Conservation (phyloP, 2,888 invertebrate species). For the Alviniconcha strummeri region DNA sequence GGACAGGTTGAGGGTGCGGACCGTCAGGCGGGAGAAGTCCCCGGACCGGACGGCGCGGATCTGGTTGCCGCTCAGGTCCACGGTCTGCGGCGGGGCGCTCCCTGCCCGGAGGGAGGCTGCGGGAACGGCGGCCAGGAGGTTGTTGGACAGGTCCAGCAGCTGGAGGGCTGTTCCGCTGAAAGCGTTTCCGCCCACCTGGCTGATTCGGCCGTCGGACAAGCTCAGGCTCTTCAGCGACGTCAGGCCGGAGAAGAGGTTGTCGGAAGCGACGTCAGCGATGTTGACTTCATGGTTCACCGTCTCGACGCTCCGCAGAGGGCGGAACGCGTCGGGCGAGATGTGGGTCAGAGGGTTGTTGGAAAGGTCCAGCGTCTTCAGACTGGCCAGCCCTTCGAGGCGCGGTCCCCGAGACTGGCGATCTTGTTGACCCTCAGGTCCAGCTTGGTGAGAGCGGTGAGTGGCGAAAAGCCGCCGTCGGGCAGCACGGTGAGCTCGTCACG, state of each 20-base stretch:
- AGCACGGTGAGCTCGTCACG: slow-evolving; percentile 42
- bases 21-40: slow-evolving; percentile 38
- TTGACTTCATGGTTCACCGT: slow-evolving; percentile 34
- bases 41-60: slow-evolving; percentile 41
- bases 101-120: slow-evolving; percentile 38
- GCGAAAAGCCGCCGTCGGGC: slow-evolving; percentile 40
- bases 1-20: slow-evolving; percentile 46
- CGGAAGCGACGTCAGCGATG: slow-evolving; percentile 41
- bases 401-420: slow-evolving; percentile 26
- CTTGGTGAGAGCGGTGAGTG: slow-evolving; percentile 40
- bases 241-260: slow-evolving; percentile 47
- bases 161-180: slow-evolving; percentile 46
- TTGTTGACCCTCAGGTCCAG: slow-evolving; percentile 46
- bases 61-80: slow-evolving; percentile 43
- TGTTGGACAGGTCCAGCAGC: slow-evolving; percentile 48
- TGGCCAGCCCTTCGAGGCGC: slow-evolving; percentile 42
- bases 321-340: slow-evolving; percentile 44
- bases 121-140: slow-evolving; percentile 46
- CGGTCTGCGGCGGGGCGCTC: slow-evolving; percentile 13
- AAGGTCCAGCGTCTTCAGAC: slow-evolving; percentile 39
- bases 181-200: slow-evolving; percentile 38
- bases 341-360: slow-evolving; percentile 45
- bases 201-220: slow-evolving; percentile 45
- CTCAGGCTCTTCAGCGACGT: slow-evolving; percentile 42
- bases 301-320: slow-evolving; percentile 25